Evolutionary conservation across 1,140 invertebrate species (phyloP).

Genomic region (Lordiphosa clarofinis): DNA sequence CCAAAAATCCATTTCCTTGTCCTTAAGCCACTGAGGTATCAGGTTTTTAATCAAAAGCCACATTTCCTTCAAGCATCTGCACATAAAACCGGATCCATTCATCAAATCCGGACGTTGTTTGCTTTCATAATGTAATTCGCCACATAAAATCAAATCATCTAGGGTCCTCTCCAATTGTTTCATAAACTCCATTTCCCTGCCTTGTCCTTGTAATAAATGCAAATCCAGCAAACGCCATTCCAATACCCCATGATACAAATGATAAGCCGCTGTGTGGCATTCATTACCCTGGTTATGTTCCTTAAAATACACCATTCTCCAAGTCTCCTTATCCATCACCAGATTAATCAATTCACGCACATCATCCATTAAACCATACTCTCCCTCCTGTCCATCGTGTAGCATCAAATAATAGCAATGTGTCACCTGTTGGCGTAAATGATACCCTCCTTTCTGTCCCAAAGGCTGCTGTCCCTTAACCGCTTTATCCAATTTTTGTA

Average conservation of each 20-base stretch:
- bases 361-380: conserved; percentile 3
- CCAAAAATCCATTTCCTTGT: conserved; percentile 53
- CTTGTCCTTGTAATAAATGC: not conserved
- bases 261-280: conserved; percentile 66
- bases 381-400: too few relatives aligned
- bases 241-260: conserved; percentile 67
- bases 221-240: conserved; percentile 75
- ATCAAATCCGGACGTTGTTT: conserved; percentile 56
- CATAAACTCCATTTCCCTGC: not conserved
- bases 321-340: conserved; percentile 41
- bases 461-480: too few relatives aligned
- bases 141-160: conserved; percentile 58
- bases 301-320: conserved; percentile 65
- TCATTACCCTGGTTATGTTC: conserved; percentile 71
- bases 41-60: conserved; percentile 55
- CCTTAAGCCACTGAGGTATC: conserved; percentile 12
- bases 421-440: conserved; percentile 52
- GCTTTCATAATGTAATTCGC: conserved; percentile 42
- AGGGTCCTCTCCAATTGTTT: conserved; percentile 45
- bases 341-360: conserved; percentile 41
- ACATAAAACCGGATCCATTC: conserved; percentile 59
- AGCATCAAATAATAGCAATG: conserved; percentile 61
- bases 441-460: conserved; percentile 22
- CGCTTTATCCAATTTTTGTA: conserved; percentile 55
- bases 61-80: conserved; percentile 68